Evolutionary conservation across 2,888 invertebrate genomes (phyloP), one percentile per base, ranked within the genome.

Genomic region (Chironomus tentans): DNA sequence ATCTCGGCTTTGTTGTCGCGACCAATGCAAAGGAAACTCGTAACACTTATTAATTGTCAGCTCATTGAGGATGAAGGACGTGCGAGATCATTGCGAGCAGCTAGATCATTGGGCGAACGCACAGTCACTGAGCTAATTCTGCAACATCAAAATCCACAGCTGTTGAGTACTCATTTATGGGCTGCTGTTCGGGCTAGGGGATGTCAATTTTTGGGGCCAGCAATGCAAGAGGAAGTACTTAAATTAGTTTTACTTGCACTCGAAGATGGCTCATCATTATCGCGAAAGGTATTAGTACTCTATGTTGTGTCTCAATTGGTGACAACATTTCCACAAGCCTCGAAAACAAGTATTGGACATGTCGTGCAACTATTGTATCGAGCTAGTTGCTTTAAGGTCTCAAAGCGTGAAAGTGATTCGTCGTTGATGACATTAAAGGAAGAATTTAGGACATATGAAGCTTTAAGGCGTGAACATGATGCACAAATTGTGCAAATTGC

Each of bases 401-500:
- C 95, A 1, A 98, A 98, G 84, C 88, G 98, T 68, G 97, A 98
- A 80, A 94, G 95, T 46, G 97, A 97, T 83, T 98, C 98, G 0
- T 98, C 98, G 0, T 84, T 99, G 78, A 99, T 99, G 98, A 97
- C 98, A 83, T 83, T 98, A 18, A 97, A 97, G 82, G 97, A 97
- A 80, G 98, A 99, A 82, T 98, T 97, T 82, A 89, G 98, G 15
- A 93, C 93, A 0, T 98, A 98, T 82, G 97, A 98, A 80, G 90
- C 94, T 0, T 83, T 99, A 75, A 86, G 98, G 6, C 87, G 97
- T 1, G 98, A 99, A 81, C 98, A 99, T 82, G 98, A 99, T 84
- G 94, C 97, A 10, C 98, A 99, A 84, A 97, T 99, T 79, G 98
- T 99, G 4, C 96, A 97, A 85, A 98, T 99, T 78, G 98, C 98